A percentile compares a stretch with the other conserved stretches of the same genome.
Conservation (phyloP, 2,888 invertebrate genomes). For the Marasmarcha lunaedactyla region DNA sequence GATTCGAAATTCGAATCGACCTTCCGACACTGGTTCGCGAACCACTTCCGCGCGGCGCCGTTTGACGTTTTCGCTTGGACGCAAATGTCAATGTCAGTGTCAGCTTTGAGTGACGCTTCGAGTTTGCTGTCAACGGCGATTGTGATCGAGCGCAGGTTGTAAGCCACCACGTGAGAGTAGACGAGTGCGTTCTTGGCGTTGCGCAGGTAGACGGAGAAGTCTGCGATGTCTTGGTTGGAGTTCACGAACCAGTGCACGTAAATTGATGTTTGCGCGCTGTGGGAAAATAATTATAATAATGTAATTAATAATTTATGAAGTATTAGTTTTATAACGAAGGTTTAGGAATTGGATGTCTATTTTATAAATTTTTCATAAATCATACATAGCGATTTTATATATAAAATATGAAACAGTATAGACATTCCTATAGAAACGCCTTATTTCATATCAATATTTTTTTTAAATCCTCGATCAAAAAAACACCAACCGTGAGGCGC, state of each 20-base stretch:
- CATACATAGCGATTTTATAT: no score
- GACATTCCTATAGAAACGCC: no score
- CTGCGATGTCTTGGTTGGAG: slow-evolving; percentile 80
- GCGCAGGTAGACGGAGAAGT: slow-evolving; percentile 78
- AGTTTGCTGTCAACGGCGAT: slow-evolving; percentile 46
- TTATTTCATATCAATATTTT: no score
- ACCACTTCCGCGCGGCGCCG: slow-evolving; percentile 75
- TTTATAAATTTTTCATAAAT: no score
- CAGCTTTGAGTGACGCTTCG: slow-evolving; percentile 25
- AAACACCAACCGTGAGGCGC: no score
- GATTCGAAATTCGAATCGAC: slow-evolving; percentile 44
- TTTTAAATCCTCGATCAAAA: no score
- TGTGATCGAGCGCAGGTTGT: slow-evolving; percentile 73
- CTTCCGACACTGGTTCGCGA: slow-evolving; percentile 75
- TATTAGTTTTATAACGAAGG: no score
- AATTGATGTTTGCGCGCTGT: slow-evolving; percentile 66
- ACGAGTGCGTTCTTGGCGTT: slow-evolving; percentile 70
- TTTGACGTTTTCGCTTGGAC: slow-evolving; percentile 78
- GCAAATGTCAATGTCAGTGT: slow-evolving; percentile 78
- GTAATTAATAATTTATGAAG: no score
- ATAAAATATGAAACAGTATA: no score
- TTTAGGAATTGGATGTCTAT: no score
- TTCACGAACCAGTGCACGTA: slow-evolving; percentile 80
- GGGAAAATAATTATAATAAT: no score
- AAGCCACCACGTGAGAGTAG: slow-evolving; percentile 73